Conservation (phyloP, 1,140 invertebrate genomes). For the Conopomorpha cramerella region DNA sequence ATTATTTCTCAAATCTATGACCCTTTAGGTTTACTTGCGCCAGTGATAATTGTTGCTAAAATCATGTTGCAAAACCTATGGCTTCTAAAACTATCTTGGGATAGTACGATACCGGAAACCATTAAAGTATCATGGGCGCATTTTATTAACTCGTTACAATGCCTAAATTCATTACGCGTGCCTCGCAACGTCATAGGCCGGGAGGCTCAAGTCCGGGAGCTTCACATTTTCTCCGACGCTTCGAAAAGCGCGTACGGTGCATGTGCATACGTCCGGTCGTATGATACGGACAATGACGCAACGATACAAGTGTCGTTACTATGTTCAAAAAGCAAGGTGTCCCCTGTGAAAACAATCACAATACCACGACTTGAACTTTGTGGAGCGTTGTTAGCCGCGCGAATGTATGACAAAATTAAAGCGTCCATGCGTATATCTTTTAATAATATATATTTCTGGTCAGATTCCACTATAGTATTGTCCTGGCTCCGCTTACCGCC, state of each 20-base stretch:
- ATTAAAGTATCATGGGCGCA: not conserved
- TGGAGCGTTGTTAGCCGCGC: not conserved
- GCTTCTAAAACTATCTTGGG: conserved; percentile 13
- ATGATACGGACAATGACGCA: not conserved
- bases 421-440: not conserved
- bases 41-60: too few species aligned
- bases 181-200: not conserved
- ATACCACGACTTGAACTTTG: conserved; percentile 1
- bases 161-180: not conserved
- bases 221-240: conserved; percentile 2
- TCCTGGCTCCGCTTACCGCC: not conserved
- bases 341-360: conserved; percentile 1
- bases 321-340: not conserved
- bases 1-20: too few species aligned
- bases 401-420: conserved; percentile 2
- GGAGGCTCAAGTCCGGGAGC: not conserved
- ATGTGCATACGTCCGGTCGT: conserved; percentile 15
- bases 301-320: not conserved
- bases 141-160: not conserved
- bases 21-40: too few species aligned
- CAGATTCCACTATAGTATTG: conserved; percentile 1
- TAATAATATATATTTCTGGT: conserved; percentile 1
- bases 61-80: too few species aligned
- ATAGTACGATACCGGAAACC: conserved; percentile 11
- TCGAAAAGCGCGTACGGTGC: conserved; percentile 12